Base-by-base conservation (phyloP, 2,888 invertebrate genomes). In the Drosophila macrospina region DNA sequence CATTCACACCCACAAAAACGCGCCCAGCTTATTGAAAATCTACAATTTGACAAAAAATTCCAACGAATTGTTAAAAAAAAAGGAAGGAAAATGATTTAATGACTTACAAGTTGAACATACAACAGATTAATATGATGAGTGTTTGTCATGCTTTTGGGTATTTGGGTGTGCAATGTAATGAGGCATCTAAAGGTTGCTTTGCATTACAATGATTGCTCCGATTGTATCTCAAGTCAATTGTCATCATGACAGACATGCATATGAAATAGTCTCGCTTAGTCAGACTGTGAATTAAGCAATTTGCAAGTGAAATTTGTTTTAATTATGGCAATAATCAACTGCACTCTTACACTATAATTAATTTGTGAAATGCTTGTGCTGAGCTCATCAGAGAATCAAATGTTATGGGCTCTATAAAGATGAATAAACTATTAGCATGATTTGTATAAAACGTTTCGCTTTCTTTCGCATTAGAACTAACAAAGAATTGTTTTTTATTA, bases 201-300 rank as follows among this genome's bases (percentile, higher is more conserved):
- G 60, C 69, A 63, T 74, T 79, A 64, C 42, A 68, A 78, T 68
- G 56, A 69, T 63, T 42, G 28, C 56, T 36, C 37, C 10, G 79
- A 78, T 75, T 59, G 42, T 42, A 75, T 75, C 75, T 79, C 50
- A 32, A 24, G 56, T 20, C 62, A 74, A 65, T 75, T 69, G 45
- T 42, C 8, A 10, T 47, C 62, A 67, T 52, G 74, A 48, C 74
- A 44, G 74, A 48, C 68, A 45, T 74, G 64, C 57, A 69, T 57
- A 52, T 57, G 8, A 57, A 57, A 50, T 59, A 48, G 30, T 47
- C 20, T 15, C 7, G 45, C 42, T 56, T 36, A 57, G 41, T 71
- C 57, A 47, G 39, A 13, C 47, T 39, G 6, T 55, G 26, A 50
- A 2, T 56, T 47, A n/a, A 41, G 44, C 36, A 55, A 60, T 42